Evolutionary conservation across 2,797 vertebrate genomes (phyloP).

Genomic region (Falco novaeseelandiae): DNA sequence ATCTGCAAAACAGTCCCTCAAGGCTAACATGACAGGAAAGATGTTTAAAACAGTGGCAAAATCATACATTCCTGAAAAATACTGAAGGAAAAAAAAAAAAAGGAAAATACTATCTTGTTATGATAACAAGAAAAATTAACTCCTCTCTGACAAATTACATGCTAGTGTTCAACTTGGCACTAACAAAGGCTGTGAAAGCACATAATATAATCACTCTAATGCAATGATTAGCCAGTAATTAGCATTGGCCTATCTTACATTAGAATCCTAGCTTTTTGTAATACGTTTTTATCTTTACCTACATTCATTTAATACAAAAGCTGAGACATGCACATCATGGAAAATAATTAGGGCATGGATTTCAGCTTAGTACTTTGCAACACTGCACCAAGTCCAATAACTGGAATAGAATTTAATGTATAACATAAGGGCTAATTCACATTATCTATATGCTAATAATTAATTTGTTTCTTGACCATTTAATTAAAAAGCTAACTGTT

Average conservation of each 20-base stretch:
- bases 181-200: constrained; percentile 48
- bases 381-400: not conserved
- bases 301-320: constrained; percentile 49
- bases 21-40: not conserved
- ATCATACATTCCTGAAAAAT: not conserved
- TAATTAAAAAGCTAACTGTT: not conserved
- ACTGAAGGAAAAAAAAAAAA: not conserved
- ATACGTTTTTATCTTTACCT: constrained; percentile 64
- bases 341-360: constrained; percentile 63
- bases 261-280: constrained; percentile 58
- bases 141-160: constrained; percentile 60
- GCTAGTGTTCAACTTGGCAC: not conserved
- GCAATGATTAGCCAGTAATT: constrained; percentile 72
- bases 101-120: not conserved
- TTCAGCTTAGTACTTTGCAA: constrained; percentile 41
- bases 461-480: constrained; percentile 35
- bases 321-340: constrained; percentile 22
- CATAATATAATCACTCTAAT: constrained; percentile 68
- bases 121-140: constrained; percentile 50
- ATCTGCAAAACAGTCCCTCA: not conserved
- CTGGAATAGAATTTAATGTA: not conserved
- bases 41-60: not conserved
- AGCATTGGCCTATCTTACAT: constrained; percentile 62
- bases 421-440: constrained; percentile 7
- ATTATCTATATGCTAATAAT: constrained; percentile 38